Evolutionary conservation across 2,113 vertebrate species (phyloP), one percentile per base, ranked within the genome.

Genomic region (Sinocyclocheilus maitianheensis): DNA sequence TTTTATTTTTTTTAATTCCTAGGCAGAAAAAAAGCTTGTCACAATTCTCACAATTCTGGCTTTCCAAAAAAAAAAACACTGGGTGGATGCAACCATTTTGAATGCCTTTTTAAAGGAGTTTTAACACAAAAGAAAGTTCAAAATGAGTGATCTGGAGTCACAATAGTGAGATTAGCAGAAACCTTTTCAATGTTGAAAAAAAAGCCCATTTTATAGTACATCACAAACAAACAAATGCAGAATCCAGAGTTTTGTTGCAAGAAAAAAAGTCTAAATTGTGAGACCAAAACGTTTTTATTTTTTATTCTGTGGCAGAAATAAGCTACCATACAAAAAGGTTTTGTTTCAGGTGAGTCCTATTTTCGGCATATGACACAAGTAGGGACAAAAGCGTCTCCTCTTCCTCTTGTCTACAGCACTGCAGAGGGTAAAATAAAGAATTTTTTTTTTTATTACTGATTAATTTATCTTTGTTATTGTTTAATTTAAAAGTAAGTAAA

Each of bases 321-420:
- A 40, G 6, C 34, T 72, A 40, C 30, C 18, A 20, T 34, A 22
- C 8, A 34, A 51, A 55, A 55, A 4, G n/a, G 30, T 71, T 26
- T 85, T 60, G 77, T 85, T 80, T 85, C 4, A 65, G 53, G 62
- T 63, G 72, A 79, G 58, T 80, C 46, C 20, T 8, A 55, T 55
- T 37, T 26, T 69, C 63, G 63, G 71, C 74, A 34, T 24, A 53
- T 14, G 72, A 84, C 69, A 84, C 30, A 0, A 22, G 26, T 34
- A 8, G 30, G 16, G 22, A 60, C 30, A 62, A 81, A 9, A n/a
- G 18, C 43, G 51, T 55, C 48, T 22, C 48, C 11, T 53, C 20
- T 26, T n/a, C 8, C 43, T 83, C 55, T 55, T 40, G 37, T 30
- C 72, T 22, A 67, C 4, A 62, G 58, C 1, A 1, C 8, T 62